Percentiles rank a stretch among this genome's conserved stretches.
phyloP scores from a whole-genome alignment of 2,888 invertebrate species.

The Zaprionus bogoriensis region DNA sequence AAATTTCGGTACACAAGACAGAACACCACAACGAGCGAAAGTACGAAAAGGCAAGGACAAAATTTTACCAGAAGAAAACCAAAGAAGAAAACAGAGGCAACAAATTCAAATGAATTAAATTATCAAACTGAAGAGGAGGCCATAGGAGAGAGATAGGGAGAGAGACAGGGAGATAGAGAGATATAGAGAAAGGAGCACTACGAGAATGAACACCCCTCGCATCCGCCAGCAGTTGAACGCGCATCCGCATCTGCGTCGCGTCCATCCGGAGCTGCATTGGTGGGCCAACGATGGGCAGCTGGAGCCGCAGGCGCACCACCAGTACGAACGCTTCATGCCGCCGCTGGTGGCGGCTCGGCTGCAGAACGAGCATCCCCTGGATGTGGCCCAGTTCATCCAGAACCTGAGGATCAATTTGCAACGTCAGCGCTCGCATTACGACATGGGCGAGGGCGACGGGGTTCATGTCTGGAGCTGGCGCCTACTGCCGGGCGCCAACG shows the following conservation, averaged over 20 bases:
- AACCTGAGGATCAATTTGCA: constrained; percentile 36
- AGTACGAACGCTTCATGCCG: constrained; percentile 20
- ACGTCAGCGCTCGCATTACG: constrained; percentile 41
- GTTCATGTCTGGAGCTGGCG: constrained; percentile 44
- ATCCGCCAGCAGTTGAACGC: constrained; percentile 3
- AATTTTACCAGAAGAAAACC: neutral
- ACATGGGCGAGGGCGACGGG: constrained; percentile 54
- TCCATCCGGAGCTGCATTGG: constrained; percentile 16
- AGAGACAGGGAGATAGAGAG: no score
- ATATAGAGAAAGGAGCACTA: no score
- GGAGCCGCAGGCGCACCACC: no score
- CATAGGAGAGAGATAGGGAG: no score
- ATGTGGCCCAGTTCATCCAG: constrained; percentile 36
- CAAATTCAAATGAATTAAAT: no score
- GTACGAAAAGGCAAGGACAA: no score
- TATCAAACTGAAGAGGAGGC: no score
- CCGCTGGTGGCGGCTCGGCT: constrained; percentile 22
- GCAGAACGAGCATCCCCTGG: constrained; percentile 18
- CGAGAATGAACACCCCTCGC: constrained; percentile 31
- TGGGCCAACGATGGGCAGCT: constrained; percentile 25
- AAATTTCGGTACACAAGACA: constrained; percentile 15
- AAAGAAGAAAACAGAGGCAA: neutral
- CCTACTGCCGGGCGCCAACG: constrained; percentile 3
- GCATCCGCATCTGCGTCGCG: constrained; percentile 21
- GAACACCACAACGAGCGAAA: neutral